These are phyloP conservation scores for Erebia epiphron DNA, from an alignment of 2,888 invertebrate genomes.

Conservation along the genomic window DNA sequence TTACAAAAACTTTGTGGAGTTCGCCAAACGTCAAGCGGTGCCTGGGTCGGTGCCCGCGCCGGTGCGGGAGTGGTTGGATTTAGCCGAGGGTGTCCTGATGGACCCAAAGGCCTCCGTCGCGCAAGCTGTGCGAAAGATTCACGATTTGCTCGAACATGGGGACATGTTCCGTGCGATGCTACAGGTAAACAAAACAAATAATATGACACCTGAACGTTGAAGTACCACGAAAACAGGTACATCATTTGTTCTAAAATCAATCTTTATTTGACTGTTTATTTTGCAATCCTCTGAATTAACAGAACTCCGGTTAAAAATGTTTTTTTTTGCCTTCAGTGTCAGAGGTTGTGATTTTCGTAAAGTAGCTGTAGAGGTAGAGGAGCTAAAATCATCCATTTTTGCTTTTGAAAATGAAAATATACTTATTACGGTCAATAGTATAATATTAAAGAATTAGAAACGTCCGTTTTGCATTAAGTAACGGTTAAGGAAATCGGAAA, in stretches of 20 bases:
- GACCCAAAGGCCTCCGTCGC: constrained; percentile 84
- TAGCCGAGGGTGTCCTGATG: constrained; percentile 85
- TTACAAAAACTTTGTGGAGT: constrained; percentile 86
- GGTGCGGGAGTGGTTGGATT: constrained; percentile 79
- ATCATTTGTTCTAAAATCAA: no score
- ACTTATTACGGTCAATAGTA: background rate
- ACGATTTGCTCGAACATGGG: constrained; percentile 84
- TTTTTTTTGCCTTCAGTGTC: background rate
- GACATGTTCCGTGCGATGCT: constrained; percentile 85
- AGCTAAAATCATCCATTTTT: background rate
- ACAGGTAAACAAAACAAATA: constrained; percentile 78
- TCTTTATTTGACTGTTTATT: no score
- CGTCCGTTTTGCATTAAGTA: constrained; percentile 25
- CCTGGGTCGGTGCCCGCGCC: constrained; percentile 69
- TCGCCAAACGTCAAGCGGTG: constrained; percentile 73
- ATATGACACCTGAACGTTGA: background rate
- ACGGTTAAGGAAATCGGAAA: constrained; percentile 39
- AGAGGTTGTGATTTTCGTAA: background rate
- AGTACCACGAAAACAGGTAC: background rate
- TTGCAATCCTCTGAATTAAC: background rate
- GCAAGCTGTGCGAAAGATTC: constrained; percentile 82
- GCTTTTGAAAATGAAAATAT: background rate
- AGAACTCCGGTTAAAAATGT: background rate
- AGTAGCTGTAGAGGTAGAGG: background rate
- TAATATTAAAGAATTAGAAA: constrained; percentile 15